Percentiles rank a stretch among this genome's conserved stretches.
phyloP scores from a whole-genome alignment of 2,113 vertebrate species.

The Hydropotes inermis region DNA sequence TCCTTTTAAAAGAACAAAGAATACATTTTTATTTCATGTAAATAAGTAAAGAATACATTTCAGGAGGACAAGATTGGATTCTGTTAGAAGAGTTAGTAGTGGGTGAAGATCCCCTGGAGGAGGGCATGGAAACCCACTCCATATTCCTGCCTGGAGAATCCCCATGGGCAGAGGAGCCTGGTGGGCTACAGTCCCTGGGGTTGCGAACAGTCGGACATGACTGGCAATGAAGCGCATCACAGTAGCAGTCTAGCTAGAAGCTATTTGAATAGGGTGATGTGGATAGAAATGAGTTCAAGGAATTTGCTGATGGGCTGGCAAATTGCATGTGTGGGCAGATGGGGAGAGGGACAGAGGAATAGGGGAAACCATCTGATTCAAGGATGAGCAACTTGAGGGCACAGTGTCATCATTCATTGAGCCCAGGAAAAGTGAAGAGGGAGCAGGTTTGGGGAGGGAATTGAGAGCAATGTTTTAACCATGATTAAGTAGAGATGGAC shows the following conservation, averaged over 20 bases:
- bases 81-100: neutral
- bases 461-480: neutral
- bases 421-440: neutral
- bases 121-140: neutral
- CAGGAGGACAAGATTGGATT: neutral
- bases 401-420: neutral
- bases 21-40: neutral
- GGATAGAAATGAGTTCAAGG: neutral
- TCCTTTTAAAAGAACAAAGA: neutral
- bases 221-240: neutral
- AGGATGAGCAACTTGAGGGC: neutral
- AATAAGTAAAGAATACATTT: neutral
- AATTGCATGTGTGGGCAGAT: neutral
- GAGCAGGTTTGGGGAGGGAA: neutral
- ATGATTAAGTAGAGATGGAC: neutral
- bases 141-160: neutral
- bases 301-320: neutral
- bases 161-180: neutral
- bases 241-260: neutral
- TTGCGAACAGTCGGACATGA: neutral
- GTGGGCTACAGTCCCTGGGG: fast-evolving
- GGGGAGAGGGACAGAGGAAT: neutral
- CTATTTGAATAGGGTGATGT: neutral
- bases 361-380: neutral
- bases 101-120: neutral